Base-by-base conservation (phyloP, 2,113 vertebrate genomes). In the western clawed frog (Xenopus tropicalis) region DNA sequence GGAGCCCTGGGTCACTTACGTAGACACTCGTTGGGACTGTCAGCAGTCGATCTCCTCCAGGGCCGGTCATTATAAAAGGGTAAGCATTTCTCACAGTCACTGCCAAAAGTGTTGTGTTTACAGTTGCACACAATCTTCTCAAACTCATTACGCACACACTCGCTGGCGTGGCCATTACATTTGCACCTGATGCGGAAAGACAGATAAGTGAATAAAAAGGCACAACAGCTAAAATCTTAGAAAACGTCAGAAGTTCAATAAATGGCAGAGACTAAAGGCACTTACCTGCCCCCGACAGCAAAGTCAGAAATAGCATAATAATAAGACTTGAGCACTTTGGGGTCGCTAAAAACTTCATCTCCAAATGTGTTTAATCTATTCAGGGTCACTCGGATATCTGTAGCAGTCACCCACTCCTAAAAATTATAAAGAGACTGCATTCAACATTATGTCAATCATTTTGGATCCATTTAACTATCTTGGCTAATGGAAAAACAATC, bases 301-400 rank as follows among this genome's bases (percentile, higher is more conserved):
- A 99, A 99, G 85, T 99, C 97, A 0, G 97, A 98, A 89, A 99
- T 97, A 2, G 97, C 97, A 20, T 99, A 99, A 82, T 98, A 99
- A 71, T 99, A 98, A 17, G 97, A 99, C 84, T 97, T 98, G 56
- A 99, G 94, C 82, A 99, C 97, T 83, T 99, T 99, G 42, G 96
- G 97, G 78, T 98, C 97, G 0, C 96, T 98, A 85, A 98, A 98
- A 23, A 99, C 95, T 85, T 99, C 97, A 62, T 99, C 97, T 88
- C 97, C 97, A 16, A 98, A 99, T 0, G 97, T 99, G 87, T 99
- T 99, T 76, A 99, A 93, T 17, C 97, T 89, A 83, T 98, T 98
- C 77, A 99, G 92, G 59, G 94, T 95, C 78, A 99, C 97, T 81
- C 90, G 83, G 86, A 99, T 98, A 80, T 98, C 97, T 2, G 97